Evolutionary conservation across 2,113 vertebrate species (phyloP).

Genomic region (Pseudopodoces humilis): DNA sequence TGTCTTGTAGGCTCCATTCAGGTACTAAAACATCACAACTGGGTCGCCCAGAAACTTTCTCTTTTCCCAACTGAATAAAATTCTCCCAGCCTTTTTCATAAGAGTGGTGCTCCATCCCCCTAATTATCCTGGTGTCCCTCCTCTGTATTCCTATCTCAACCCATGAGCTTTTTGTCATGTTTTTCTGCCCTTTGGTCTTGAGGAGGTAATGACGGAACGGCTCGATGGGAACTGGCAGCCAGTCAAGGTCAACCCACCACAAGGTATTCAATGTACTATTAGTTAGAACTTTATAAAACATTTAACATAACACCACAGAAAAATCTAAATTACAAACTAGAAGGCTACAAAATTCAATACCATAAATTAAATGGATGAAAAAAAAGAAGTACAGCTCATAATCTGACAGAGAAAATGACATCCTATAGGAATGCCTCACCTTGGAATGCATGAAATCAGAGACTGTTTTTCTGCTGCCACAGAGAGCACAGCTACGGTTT

Average conservation of each 20-base stretch:
- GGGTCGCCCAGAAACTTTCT: not conserved
- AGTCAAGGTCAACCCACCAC: not conserved
- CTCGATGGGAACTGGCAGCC: not conserved
- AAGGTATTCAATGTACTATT: not conserved
- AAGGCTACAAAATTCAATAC: not conserved
- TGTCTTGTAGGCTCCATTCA: too few species aligned
- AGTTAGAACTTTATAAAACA: not conserved
- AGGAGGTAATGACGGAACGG: not conserved
- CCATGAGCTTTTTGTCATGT: not conserved
- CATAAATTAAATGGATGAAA: not conserved
- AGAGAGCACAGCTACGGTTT: not conserved
- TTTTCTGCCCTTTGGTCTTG: not conserved
- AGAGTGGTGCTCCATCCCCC: not conserved
- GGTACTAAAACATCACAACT: not conserved
- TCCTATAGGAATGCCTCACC: not conserved
- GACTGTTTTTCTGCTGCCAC: not conserved
- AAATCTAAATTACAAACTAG: not conserved
- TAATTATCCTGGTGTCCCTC: not conserved
- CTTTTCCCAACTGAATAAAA: not conserved
- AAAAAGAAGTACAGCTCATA: not conserved
- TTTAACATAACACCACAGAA: not conserved
- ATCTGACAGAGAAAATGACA: not conserved
- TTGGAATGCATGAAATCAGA: not conserved
- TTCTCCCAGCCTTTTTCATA: not conserved
- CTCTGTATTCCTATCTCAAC: accelerated